A percentile compares a stretch with the other conserved stretches of the same genome.
Evolutionary conservation across 1,140 invertebrate species (phyloP).

Genomic region (Pseudomyrmex gracilis): DNA sequence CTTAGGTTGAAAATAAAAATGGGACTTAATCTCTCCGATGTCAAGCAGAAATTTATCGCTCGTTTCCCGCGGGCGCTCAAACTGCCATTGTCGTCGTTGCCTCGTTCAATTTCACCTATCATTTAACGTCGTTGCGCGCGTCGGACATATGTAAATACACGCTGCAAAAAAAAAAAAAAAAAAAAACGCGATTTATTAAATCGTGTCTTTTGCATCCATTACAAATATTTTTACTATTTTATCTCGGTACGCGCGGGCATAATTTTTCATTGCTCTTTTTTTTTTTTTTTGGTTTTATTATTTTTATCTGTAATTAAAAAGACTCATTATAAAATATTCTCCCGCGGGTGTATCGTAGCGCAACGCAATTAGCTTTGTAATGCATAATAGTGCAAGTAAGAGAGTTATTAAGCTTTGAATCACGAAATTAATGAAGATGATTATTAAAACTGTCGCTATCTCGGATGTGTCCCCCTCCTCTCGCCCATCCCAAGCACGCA

Average conservation of each 20-base stretch:
- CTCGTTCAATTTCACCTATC: conserved; percentile 14
- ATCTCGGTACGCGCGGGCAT: not conserved
- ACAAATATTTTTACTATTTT: conserved; percentile 17
- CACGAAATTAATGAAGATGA: conserved; percentile 51
- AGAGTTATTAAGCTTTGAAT: conserved; percentile 47
- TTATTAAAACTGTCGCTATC: conserved; percentile 58
- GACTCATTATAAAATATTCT: not conserved
- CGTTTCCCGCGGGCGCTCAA: conserved; percentile 14
- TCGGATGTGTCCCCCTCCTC: conserved; percentile 17
- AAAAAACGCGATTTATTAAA: not conserved
- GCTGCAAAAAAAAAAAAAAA: not conserved
- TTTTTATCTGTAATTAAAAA: conserved; percentile 17
- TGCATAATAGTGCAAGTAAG: conserved; percentile 2
- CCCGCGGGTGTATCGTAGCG: not conserved
- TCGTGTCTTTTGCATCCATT: not conserved
- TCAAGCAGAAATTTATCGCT: conserved; percentile 50
- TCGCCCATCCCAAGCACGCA: conserved; percentile 34
- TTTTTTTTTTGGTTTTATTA: not conserved
- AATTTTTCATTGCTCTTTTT: not conserved
- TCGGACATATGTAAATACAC: not conserved
- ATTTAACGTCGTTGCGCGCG: conserved; percentile 18
- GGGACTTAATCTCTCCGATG: conserved; percentile 37
- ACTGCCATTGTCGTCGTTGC: conserved; percentile 46
- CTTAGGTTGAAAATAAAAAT: conserved; percentile 56
- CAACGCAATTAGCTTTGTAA: not conserved